Evolutionary conservation across 2,797 vertebrate species (phyloP).

Genomic region (Gymnodraco acuticeps): DNA sequence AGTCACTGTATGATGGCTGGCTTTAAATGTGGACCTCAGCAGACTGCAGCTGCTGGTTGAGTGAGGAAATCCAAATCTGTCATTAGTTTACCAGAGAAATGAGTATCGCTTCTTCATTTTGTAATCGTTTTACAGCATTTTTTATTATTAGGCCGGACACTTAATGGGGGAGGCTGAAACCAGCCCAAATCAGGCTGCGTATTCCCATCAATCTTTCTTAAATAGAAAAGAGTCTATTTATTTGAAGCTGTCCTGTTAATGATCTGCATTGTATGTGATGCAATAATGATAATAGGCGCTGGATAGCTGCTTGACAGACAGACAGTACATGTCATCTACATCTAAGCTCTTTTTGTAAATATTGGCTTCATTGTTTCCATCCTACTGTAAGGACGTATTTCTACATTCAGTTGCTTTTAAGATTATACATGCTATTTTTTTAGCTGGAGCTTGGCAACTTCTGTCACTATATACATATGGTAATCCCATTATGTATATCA

Average conservation of each 20-base stretch:
- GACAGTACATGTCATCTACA: too few relatives aligned
- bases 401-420: background rate
- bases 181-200: conserved; percentile 6
- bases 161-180: conserved; percentile 56
- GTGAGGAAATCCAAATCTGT: conserved; percentile 55
- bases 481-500: background rate
- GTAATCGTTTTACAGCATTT: background rate
- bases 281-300: background rate
- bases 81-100: conserved; percentile 36
- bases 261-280: background rate
- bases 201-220: conserved; percentile 18
- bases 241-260: background rate
- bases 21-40: conserved; percentile 37
- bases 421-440: background rate
- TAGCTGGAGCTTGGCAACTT: background rate
- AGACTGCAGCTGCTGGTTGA: conserved; percentile 35
- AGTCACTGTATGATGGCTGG: conserved; percentile 24
- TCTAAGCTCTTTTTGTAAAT: background rate
- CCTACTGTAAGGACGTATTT: background rate
- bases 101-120: conserved; percentile 18
- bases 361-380: background rate
- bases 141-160: background rate
- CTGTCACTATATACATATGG: background rate
- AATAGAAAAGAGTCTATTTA: background rate
- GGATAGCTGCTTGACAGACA: background rate